These are phyloP conservation scores for Myrmecobius fasciatus DNA, from an alignment of 2,113 vertebrate genomes.

Conservation along the genomic window DNA sequence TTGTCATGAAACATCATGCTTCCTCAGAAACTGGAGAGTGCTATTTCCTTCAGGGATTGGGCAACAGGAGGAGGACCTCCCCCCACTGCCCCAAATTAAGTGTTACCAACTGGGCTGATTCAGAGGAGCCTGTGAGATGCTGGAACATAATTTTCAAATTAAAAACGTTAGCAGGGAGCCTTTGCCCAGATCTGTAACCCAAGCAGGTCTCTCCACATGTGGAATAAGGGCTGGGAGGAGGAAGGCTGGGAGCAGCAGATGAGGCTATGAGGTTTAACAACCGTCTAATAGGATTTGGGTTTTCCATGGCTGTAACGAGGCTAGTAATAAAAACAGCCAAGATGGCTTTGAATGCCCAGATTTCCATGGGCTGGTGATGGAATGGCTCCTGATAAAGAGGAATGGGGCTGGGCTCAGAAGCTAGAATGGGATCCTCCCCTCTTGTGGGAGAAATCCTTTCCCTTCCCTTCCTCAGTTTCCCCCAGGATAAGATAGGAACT, in stretches of 20 bases:
- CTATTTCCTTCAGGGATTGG: not conserved
- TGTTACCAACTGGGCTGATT: constrained; percentile 68
- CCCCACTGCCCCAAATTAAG: constrained; percentile 10
- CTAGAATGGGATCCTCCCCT: not conserved
- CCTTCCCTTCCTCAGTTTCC: not conserved
- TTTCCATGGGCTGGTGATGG: not conserved
- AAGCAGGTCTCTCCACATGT: not conserved
- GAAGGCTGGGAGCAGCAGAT: constrained; percentile 22
- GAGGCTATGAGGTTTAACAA: constrained; percentile 81
- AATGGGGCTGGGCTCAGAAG: not conserved
- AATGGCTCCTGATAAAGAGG: not conserved
- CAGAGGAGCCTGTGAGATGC: constrained; percentile 58
- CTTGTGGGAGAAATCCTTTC: not conserved
- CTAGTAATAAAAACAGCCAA: not conserved
- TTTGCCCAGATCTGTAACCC: not conserved
- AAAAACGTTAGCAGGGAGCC: not conserved
- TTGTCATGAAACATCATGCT: fast-evolving
- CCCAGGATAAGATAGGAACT: not conserved
- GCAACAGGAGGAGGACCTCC: not conserved
- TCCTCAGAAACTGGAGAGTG: not conserved
- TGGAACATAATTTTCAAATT: not conserved
- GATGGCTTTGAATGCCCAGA: not conserved
- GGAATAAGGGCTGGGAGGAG: not conserved
- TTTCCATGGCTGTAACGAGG: not conserved
- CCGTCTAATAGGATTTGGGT: constrained; percentile 76